phyloP scores from a whole-genome alignment of 2,113 vertebrate species.

The Gnathonemus echidnorhynchus region DNA sequence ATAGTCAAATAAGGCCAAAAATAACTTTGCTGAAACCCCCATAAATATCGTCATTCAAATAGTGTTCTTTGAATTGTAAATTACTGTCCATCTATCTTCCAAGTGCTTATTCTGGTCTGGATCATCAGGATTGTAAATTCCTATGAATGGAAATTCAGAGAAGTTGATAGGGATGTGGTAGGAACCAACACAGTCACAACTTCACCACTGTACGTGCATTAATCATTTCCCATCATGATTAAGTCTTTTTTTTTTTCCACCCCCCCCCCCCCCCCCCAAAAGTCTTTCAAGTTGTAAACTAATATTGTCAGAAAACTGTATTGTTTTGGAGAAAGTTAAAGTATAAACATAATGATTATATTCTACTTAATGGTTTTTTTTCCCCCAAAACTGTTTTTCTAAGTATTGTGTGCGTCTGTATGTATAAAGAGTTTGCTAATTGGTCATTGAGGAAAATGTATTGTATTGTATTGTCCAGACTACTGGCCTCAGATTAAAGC shows the following conservation, averaged over 20 bases:
- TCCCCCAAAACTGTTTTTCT: neutral
- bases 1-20: slow-evolving; percentile 34
- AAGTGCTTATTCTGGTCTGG: neutral
- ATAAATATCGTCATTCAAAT: slow-evolving; percentile 35
- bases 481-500: neutral
- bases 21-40: slow-evolving; percentile 32
- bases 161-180: neutral
- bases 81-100: neutral
- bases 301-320: neutral
- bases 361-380: neutral
- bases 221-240: neutral
- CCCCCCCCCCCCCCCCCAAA: neutral
- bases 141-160: neutral
- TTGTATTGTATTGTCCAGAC: neutral
- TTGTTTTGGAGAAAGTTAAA: neutral
- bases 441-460: neutral
- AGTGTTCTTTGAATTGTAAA: slow-evolving; percentile 23
- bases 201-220: neutral
- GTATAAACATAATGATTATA: neutral
- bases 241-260: too few relatives aligned
- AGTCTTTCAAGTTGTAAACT: neutral
- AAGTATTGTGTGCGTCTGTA: neutral
- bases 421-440: neutral
- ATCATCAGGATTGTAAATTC: slow-evolving; percentile 10
- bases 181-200: neutral